Base-by-base conservation (phyloP, 2,113 vertebrate species). In the Ceratotherium simum region DNA sequence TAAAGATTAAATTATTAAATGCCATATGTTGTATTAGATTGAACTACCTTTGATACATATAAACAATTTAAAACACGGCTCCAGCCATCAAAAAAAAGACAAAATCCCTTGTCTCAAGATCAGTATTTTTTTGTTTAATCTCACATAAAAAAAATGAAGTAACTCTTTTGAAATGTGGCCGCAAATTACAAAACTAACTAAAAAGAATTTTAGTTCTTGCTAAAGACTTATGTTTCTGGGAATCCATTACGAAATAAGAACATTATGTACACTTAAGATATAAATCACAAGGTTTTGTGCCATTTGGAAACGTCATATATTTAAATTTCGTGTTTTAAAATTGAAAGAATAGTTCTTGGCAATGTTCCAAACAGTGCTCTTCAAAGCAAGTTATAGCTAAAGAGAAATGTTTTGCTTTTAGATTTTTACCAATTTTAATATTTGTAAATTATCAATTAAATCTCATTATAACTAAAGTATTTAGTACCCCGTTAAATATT, bases 171-270 rank as follows among this genome's bases (percentile, higher is more conserved):
- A 97, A 94, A 94, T 96, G 21, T 73, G 29, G 9, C 78, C 67
- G 64, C 89, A 90, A 86, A 80, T 96, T 97, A 42, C 48, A 89
- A 97, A 97, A 97, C 58, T 48, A 92, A 96, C 23, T 89, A 48
- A 81, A 97, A 90, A 87, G 48, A 76, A 97, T 89, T 95, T 94
- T 76, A 11, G 83, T 80, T 89, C 8, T 97, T 97, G 72, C 91
- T 86, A 64, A 92, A 92, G 84, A 70, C 36, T 64, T 96, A 18
- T 3, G 5, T 91, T 97, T 93, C 95, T 84, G 94, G 23, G 54
- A 76, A 64, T 46, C 0, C 8, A 54, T 96, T 97, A 83, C 76
- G 81, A 96, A 96, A 96, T 94, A 85, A 73, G 65, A 88, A 92
- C 58, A 36, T 27, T 60, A 31, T 48, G 21, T 80, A 67, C 58